Percentiles rank a stretch among this genome's conserved stretches.
These are phyloP conservation scores for Bedellia somnulentella DNA, from an alignment of 2,888 invertebrate genomes.

Conservation along the genomic window DNA sequence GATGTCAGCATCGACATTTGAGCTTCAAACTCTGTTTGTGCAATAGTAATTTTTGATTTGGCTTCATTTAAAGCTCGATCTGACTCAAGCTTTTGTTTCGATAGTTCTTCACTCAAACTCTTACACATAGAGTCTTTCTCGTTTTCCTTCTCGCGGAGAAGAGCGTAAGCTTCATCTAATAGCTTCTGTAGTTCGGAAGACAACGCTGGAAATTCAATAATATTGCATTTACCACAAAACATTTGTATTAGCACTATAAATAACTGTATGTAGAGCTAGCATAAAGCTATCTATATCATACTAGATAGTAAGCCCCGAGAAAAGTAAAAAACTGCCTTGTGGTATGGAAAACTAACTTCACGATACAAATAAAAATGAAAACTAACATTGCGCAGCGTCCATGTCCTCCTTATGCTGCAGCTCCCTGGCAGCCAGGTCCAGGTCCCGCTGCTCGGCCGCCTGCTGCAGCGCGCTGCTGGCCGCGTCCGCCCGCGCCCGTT, in stretches of 20 bases:
- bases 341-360: too few relatives aligned
- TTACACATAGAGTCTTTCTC: conserved; percentile 53
- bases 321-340: too few relatives aligned
- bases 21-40: conserved; percentile 63
- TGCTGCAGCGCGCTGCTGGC: conserved; percentile 1
- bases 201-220: conserved; percentile 28
- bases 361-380: too few relatives aligned
- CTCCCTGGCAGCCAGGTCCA: neutral
- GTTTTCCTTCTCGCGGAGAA: conserved; percentile 50
- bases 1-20: conserved; percentile 57
- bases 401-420: conserved; percentile 11
- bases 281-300: too few relatives aligned
- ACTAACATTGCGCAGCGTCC: too few relatives aligned
- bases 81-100: conserved; percentile 46
- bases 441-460: conserved; percentile 3
- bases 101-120: conserved; percentile 49
- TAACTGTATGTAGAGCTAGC: too few relatives aligned
- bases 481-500: conserved; percentile 7
- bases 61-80: conserved; percentile 51
- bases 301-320: too few relatives aligned
- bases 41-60: conserved; percentile 68
- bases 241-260: too few relatives aligned
- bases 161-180: conserved; percentile 51
- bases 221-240: too few relatives aligned
- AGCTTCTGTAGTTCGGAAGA: conserved; percentile 52